Evolutionary conservation across 2,888 invertebrate species (phyloP), one percentile per base, ranked within the genome.

Genomic region (Saturnia pavonia): DNA sequence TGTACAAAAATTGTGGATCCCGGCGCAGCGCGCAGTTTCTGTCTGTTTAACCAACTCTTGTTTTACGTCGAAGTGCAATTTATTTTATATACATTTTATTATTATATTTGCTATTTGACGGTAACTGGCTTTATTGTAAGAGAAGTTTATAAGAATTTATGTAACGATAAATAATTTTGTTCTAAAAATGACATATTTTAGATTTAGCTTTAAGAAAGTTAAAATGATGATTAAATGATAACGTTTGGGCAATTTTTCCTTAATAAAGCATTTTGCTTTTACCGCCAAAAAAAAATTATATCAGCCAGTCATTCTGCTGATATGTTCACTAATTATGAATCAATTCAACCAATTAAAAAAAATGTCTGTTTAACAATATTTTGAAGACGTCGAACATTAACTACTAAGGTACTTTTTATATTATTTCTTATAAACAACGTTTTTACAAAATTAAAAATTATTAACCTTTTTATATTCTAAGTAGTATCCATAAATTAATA

Each of bases 11-110:
- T 65, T 40, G 19, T 65, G 40, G 40, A 34, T 65, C 22, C n/a
- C 40, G 65, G n/a, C 40, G 63, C 34, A 19, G 6, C 25, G 65
- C 65, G n/a, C 40, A 60, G 12, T 14, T 60, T 66, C 40, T 70
- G 48, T 70, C 45, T 67, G 63, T 45, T 70, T 65, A 27, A 57
- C 43, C 34, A 66, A 68, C 54, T 45, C 43, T 16, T 11, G 43
- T 43, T 43, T 69, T 69, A 42, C 57, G 42, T 43, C 19, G 8
- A 40, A 19, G 11, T 65, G n/a, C 65, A 40, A 40, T 40, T 22
- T 65, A n/a, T 65, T 19, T 40, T 14, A 40, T 40, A 65, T 9
- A 22, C 1, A 16, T 34, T 7, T 4, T 63, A 16, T 34, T 40
- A 63, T 63, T 40, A 40, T 60, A 54, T 54, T 25, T 57, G 22